Percentiles rank a stretch among this genome's conserved stretches.
These are phyloP conservation scores for Phoeniculus purpureus DNA, from an alignment of 2,797 vertebrate species.

Conservation along the genomic window DNA sequence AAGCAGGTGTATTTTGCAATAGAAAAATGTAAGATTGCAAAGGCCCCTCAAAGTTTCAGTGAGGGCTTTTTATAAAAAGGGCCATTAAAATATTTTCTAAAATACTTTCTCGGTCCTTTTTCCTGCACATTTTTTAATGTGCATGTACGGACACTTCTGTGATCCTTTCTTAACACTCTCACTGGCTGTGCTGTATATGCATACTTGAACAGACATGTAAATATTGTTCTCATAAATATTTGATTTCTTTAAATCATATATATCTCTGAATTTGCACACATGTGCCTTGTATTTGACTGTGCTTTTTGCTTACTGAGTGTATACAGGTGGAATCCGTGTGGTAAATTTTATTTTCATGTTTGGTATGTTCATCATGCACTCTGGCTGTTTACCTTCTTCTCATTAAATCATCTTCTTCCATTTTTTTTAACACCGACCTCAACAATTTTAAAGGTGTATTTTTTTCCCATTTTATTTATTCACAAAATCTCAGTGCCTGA, in stretches of 20 bases:
- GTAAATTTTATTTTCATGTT: conserved; percentile 8
- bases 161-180: not conserved
- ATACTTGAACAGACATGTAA: not conserved
- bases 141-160: not conserved
- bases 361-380: not conserved
- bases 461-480: not conserved
- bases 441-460: not conserved
- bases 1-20: conserved; percentile 84
- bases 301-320: not conserved
- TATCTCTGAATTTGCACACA: not conserved
- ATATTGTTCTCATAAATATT: not conserved
- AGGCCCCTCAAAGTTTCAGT: conserved; percentile 76
- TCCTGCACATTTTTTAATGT: conserved; percentile 18
- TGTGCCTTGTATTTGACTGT: not conserved
- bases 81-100: conserved; percentile 78
- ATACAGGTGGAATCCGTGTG: not conserved
- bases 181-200: not conserved
- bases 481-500: not conserved
- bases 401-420: not conserved
- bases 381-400: not conserved
- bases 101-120: conserved; percentile 74
- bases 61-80: conserved; percentile 74
- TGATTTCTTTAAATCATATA: not conserved
- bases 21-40: conserved; percentile 78
- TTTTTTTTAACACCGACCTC: not conserved